phyloP scores from a whole-genome alignment of 2,797 vertebrate species.

The Sebastiscus albofasciatus region DNA sequence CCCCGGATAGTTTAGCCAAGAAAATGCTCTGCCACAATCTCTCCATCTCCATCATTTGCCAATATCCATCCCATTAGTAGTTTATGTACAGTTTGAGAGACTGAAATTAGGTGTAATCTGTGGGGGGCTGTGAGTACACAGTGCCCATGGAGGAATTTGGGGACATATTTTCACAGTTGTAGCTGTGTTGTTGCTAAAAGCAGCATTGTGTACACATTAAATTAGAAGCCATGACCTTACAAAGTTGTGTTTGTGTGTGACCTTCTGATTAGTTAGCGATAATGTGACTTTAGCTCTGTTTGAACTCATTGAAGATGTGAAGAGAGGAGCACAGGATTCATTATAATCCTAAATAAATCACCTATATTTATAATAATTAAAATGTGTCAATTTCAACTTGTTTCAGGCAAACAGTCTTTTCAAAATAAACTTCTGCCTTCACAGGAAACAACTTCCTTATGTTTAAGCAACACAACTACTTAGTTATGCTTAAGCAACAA shows the following conservation, averaged over 20 bases:
- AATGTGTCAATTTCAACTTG: no score
- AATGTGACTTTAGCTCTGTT: not conserved
- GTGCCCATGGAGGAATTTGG: not conserved
- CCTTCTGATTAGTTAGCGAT: not conserved
- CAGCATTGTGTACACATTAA: not conserved
- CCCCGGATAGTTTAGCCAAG: not conserved
- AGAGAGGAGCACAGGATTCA: not conserved
- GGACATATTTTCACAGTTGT: not conserved
- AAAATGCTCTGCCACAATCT: conserved; percentile 2
- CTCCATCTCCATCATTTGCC: not conserved
- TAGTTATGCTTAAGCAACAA: no score
- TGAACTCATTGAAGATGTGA: not conserved
- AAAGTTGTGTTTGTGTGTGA: not conserved
- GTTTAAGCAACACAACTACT: no score
- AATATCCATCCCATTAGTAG: not conserved
- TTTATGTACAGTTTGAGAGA: not conserved
- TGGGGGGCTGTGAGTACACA: not conserved
- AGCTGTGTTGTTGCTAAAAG: not conserved
- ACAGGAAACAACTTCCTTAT: no score
- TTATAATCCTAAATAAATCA: not conserved
- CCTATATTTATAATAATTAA: no score
- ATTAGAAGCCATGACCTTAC: not conserved
- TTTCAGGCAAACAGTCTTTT: no score
- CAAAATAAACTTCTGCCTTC: no score
- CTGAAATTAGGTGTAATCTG: not conserved